Evolutionary conservation across 1,140 invertebrate species (phyloP), one percentile per base, ranked within the genome.

Genomic region (Drosophila pectinifera): DNA sequence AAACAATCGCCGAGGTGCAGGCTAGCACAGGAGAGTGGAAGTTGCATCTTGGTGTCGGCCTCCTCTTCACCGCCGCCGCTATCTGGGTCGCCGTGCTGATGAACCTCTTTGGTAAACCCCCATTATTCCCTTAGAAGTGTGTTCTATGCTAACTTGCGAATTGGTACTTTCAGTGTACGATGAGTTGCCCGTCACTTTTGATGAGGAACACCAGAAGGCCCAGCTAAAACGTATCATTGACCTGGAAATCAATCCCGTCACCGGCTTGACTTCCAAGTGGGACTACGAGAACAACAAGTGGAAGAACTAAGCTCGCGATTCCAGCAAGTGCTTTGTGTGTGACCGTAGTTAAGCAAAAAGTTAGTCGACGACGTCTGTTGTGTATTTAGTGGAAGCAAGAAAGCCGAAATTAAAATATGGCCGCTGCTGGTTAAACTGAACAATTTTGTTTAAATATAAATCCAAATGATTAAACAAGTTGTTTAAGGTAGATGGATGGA

Each of bases 11-110:
- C 38, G 98, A 99, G 93, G 95, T 98, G 79, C 93, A 96, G 59
- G 97, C 97, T 5, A 95, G 96, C 28, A 96, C 95, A 45, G 98
- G 98, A 7, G 95, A 97, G 90, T 98, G 97, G 97, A 99, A 99
- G 93, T 93, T 93, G 14, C 92, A 95, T 1, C 0, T 96, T 28
- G 97, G 96, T 46, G 91, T 94, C 67, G 62, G 90, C 4, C 79
- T 96, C 0, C 67, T 95, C 0, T 91, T 94, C 13, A 61, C 94
- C 1, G 94, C 95, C 1, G 11, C 95, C 1, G 94, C 95, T 13
- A 51, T 97, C 5, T 97, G 96, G 96, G 77, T 95, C 1, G 95
- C 94, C 75, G 94, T 96, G 49, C 94, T 93, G 63, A 93, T 96
- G 91, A 96, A 96, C 84, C 41, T 94, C 22, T 96, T 94, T 73